Conservation (phyloP, 2,888 invertebrate genomes). For the Thereva unica region DNA sequence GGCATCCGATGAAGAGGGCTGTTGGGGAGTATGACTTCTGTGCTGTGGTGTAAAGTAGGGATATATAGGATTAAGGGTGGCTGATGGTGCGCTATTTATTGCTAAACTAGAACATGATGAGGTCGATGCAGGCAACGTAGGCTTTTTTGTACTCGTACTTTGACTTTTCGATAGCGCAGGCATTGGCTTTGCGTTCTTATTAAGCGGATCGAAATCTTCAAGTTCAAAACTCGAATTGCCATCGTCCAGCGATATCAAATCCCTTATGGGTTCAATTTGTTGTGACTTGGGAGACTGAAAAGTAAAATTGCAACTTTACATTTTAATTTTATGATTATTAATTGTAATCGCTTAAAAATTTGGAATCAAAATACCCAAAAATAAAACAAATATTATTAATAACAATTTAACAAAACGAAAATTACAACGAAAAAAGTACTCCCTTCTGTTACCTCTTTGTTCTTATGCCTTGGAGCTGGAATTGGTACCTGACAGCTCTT, state of each 20-base stretch:
- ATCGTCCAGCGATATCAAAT: constrained; percentile 71
- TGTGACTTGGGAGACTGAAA: constrained; percentile 46
- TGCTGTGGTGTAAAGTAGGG: constrained; percentile 60
- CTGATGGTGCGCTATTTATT: constrained; percentile 11
- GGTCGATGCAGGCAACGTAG: constrained; percentile 36
- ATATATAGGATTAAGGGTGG: constrained; percentile 59
- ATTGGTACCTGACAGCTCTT: constrained; percentile 47
- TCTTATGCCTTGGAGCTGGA: constrained; percentile 47
- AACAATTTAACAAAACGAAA: background rate
- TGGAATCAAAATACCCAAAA: background rate
- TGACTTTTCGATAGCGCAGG: constrained; percentile 45
- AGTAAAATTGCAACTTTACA: background rate
- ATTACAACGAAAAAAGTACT: constrained; percentile 3
- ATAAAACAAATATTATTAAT: constrained; percentile 9
- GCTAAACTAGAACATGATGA: constrained; percentile 41
- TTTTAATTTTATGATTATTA: constrained; percentile 2
- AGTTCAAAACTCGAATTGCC: constrained; percentile 62
- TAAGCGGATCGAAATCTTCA: constrained; percentile 71
- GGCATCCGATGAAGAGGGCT: constrained; percentile 39
- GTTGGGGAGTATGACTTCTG: constrained; percentile 35
- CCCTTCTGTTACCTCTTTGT: constrained; percentile 39
- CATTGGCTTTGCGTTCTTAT: constrained; percentile 58
- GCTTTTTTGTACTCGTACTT: constrained; percentile 19
- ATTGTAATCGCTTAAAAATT: background rate
- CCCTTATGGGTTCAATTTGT: constrained; percentile 60